Conservation (phyloP, 2,797 vertebrate species). For the Tiaroga cobitis region DNA sequence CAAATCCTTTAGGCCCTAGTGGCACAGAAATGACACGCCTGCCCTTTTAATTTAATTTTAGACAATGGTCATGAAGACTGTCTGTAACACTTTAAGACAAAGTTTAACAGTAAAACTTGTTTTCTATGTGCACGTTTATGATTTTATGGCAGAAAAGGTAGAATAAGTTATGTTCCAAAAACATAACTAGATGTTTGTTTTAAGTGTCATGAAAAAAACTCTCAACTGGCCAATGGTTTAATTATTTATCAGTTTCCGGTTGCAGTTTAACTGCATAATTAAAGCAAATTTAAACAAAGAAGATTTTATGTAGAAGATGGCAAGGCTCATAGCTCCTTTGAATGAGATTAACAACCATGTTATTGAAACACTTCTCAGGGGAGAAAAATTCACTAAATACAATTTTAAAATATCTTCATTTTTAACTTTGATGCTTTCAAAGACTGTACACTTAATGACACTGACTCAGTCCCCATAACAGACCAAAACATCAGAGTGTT, state of each 20-base stretch:
- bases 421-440: neutral
- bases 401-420: no score
- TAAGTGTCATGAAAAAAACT: neutral
- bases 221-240: neutral
- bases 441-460: neutral
- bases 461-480: neutral
- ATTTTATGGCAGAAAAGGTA: neutral
- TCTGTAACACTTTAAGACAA: neutral
- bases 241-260: neutral
- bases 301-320: neutral
- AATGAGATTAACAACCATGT: neutral
- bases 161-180: neutral
- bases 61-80: neutral
- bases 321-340: neutral
- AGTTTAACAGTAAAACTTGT: neutral
- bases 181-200: neutral
- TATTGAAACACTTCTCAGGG: neutral
- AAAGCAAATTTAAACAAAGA: neutral
- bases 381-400: neutral
- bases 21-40: neutral
- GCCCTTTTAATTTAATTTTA: neutral
- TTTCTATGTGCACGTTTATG: neutral
- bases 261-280: neutral
- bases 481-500: neutral
- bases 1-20: neutral